A percentile compares a stretch with the other conserved stretches of the same genome.
Conservation (phyloP, 2,888 invertebrate genomes). For the Caradrina clavipalpis region DNA sequence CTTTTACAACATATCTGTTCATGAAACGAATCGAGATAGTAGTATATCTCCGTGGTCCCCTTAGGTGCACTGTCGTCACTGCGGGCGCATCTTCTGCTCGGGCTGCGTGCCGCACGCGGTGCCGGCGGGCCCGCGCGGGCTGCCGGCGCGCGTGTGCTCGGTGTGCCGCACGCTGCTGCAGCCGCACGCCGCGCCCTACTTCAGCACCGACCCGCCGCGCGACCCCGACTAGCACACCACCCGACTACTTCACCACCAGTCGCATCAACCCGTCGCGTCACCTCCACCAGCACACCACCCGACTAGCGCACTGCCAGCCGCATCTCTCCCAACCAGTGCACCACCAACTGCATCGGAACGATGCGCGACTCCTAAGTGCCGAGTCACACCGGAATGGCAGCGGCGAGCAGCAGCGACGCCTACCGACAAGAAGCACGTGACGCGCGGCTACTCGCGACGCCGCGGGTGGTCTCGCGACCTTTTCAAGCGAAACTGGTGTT, state of each 20-base stretch:
- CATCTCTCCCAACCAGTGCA: no score
- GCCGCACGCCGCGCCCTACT: slow-evolving; percentile 97
- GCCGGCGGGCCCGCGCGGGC: slow-evolving; percentile 95
- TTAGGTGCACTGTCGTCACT: slow-evolving; percentile 97
- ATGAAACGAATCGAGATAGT: no score
- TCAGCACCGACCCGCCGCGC: slow-evolving; percentile 95
- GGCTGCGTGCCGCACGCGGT: slow-evolving; percentile 96
- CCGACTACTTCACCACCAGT: slow-evolving; percentile 94
- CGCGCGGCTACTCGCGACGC: no score
- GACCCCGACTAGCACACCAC: slow-evolving; percentile 87
- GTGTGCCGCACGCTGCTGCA: slow-evolving; percentile 99
- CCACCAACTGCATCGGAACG: no score
- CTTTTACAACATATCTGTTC: no score
- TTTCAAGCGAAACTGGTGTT: no score
- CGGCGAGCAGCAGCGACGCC: no score
- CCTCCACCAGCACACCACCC: slow-evolving; percentile 80
- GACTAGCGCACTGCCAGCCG: slow-evolving; percentile 64
- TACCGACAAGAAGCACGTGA: no score
- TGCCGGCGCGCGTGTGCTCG: slow-evolving; percentile 97
- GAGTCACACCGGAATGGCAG: no score
- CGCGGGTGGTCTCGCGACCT: no score
- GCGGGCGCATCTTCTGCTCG: slow-evolving; percentile 98
- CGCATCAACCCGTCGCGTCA: slow-evolving; percentile 92
- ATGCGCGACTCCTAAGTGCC: no score
- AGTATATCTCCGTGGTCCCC: not conserved